Evolutionary conservation across 2,113 vertebrate genomes (phyloP).

Genomic region (Aramus guarauna): DNA sequence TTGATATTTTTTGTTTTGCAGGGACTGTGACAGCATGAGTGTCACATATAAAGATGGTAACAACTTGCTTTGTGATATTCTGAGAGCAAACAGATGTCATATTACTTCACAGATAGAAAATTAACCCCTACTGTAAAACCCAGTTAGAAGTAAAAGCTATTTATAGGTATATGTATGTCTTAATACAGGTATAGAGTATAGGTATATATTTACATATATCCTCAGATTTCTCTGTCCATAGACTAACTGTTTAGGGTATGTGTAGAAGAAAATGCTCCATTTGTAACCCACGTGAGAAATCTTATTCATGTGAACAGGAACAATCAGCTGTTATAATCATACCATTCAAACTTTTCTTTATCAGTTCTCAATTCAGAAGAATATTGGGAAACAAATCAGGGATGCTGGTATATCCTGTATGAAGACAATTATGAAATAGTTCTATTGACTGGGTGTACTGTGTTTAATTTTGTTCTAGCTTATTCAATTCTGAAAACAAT

Average conservation of each 20-base stretch:
- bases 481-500: neutral
- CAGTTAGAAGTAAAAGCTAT: neutral
- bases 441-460: neutral
- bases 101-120: neutral
- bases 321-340: neutral
- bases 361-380: neutral
- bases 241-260: neutral
- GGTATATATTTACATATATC: neutral
- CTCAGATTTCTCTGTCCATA: neutral
- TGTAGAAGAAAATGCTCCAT: neutral
- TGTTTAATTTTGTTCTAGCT: conserved; percentile 8
- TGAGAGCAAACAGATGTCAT: neutral
- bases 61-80: neutral
- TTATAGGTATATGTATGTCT: neutral
- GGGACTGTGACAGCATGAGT: neutral
- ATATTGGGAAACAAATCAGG: neutral
- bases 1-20: neutral
- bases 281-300: neutral
- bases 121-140: neutral
- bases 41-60: neutral
- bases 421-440: neutral
- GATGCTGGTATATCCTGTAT: neutral
- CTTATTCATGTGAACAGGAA: neutral
- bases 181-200: neutral
- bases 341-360: neutral